Evolutionary conservation across 2,888 invertebrate species (phyloP).

Genomic region (Lithophane leautieri): DNA sequence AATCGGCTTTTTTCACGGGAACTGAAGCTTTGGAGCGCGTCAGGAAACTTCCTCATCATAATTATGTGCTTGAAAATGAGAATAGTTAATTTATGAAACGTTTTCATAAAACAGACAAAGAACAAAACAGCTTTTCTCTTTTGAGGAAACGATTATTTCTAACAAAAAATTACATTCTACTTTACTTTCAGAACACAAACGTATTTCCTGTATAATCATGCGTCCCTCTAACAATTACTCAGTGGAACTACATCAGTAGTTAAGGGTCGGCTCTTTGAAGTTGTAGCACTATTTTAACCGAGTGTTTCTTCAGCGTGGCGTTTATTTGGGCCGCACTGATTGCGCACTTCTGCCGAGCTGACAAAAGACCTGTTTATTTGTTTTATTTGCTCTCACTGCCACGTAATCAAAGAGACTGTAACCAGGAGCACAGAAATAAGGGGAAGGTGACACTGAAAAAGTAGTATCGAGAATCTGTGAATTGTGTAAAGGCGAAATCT

Average conservation of each 20-base stretch:
- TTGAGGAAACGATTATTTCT: not conserved
- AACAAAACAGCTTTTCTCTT: not conserved
- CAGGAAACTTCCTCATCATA: not conserved
- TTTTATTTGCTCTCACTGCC: constrained; percentile 55
- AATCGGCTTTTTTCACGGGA: not conserved
- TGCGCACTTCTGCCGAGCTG: constrained; percentile 54
- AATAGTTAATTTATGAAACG: not conserved
- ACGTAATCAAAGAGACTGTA: constrained; percentile 50
- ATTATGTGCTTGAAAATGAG: not conserved
- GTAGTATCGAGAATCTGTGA: not conserved
- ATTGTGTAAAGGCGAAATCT: not conserved
- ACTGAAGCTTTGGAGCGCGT: not conserved
- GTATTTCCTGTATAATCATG: constrained; percentile 6
- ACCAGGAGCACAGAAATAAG: constrained; percentile 21
- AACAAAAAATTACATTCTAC: not conserved
- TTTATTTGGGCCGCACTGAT: constrained; percentile 59
- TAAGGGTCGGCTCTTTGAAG: constrained; percentile 29
- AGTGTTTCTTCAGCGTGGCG: constrained; percentile 44
- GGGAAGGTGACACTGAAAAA: constrained; percentile 4
- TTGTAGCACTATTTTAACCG: constrained; percentile 33
- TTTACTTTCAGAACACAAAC: constrained; percentile 9
- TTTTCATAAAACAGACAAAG: not conserved
- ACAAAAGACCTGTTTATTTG: constrained; percentile 61
- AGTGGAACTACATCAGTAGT: constrained; percentile 21
- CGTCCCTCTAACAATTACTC: constrained; percentile 1